Conservation (phyloP, 2,888 invertebrate species). For the Agrochola circellaris region DNA sequence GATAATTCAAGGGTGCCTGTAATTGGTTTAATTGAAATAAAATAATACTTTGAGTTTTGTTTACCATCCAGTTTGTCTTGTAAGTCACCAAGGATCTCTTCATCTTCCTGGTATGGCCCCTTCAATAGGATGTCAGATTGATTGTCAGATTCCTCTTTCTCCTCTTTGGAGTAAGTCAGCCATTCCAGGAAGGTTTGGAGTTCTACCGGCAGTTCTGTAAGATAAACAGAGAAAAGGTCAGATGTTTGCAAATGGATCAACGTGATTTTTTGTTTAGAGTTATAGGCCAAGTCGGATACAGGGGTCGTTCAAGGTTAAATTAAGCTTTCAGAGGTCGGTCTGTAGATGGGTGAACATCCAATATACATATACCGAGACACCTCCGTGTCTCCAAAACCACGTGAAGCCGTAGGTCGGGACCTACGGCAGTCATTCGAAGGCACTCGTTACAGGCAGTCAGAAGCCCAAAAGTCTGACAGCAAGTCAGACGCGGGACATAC, state of each 20-base stretch:
- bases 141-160: neutral
- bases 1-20: neutral
- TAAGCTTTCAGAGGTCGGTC: no score
- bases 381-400: no score
- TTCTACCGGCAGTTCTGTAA: conserved; percentile 80
- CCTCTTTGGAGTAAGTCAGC: conserved; percentile 72
- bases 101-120: conserved; percentile 30
- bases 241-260: neutral
- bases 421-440: no score
- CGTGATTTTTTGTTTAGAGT: no score
- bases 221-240: neutral
- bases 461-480: no score
- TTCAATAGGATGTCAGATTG: conserved; percentile 8
- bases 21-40: neutral
- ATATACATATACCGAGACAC: no score
- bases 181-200: conserved; percentile 80
- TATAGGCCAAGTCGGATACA: no score
- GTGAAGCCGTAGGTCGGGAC: no score
- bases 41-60: neutral
- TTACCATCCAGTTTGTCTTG: conserved; percentile 16
- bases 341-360: no score
- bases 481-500: no score
- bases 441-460: no score
- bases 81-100: conserved; percentile 41
- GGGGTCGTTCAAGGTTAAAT: no score